Conservation (phyloP, 2,797 vertebrate species). For the Acomys russatus region DNA sequence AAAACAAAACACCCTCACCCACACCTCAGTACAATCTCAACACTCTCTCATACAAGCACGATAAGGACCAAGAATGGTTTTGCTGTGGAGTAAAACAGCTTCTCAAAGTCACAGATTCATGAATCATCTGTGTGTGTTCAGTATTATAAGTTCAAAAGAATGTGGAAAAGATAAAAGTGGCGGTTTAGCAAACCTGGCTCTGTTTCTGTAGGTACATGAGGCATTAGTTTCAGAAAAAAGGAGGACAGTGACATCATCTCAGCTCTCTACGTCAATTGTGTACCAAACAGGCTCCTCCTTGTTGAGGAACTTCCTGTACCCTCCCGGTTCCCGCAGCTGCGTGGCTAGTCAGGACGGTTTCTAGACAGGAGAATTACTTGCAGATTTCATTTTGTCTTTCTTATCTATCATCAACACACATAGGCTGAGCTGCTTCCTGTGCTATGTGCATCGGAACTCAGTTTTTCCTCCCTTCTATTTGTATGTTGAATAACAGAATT, state of each 20-base stretch:
- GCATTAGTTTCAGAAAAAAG: background rate
- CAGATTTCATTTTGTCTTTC: background rate
- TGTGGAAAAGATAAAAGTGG: background rate
- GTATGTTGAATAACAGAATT: background rate
- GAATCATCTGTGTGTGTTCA: background rate
- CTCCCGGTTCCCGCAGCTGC: too few species aligned
- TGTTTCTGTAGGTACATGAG: background rate
- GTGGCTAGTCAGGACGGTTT: background rate
- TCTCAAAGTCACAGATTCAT: background rate
- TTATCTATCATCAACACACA: background rate
- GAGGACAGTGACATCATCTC: background rate
- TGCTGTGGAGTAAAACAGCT: background rate
- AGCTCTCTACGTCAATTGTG: constrained; percentile 19
- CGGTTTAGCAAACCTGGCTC: background rate
- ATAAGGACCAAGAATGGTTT: background rate
- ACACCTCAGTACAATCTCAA: background rate
- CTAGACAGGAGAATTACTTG: background rate
- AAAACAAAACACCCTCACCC: too few species aligned
- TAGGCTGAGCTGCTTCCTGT: background rate
- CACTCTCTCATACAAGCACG: background rate
- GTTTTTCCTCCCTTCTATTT: background rate
- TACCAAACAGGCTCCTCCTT: background rate
- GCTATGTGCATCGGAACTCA: background rate
- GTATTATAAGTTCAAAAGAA: background rate
- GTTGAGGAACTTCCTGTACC: background rate